phyloP scores from a whole-genome alignment of 53 echinoderm and acorn worm species.

The Echinometra lucunter region DNA sequence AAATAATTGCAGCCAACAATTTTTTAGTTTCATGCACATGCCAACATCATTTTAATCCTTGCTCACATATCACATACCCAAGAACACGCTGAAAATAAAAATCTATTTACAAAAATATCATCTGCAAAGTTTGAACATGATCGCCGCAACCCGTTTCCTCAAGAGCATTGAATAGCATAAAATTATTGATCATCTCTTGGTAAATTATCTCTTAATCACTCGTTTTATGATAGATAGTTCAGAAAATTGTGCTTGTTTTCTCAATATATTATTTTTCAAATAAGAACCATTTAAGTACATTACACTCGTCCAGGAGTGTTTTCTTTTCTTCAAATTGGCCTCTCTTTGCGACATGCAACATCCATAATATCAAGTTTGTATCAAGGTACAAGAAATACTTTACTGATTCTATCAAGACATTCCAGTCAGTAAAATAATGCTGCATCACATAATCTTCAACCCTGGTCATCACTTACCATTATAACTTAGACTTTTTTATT shows the following conservation, averaged over 20 bases:
- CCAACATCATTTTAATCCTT: not conserved
- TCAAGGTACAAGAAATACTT: not conserved
- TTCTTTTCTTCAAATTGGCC: not conserved
- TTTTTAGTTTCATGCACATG: not conserved
- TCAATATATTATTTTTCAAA: constrained; percentile 8
- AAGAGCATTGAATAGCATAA: not conserved
- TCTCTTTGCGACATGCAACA: not conserved
- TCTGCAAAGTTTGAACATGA: not conserved
- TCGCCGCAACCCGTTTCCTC: not conserved
- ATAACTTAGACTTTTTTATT: too few species aligned
- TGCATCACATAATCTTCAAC: not conserved
- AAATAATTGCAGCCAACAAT: constrained; percentile 6
- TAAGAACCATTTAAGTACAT: constrained; percentile 9
- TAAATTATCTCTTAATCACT: not conserved
- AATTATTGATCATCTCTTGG: not conserved
- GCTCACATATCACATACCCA: not conserved
- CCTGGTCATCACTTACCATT: not conserved
- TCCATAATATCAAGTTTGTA: not conserved
- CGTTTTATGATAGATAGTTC: not conserved
- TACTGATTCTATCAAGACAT: not conserved
- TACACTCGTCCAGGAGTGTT: not conserved
- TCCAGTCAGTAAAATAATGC: not conserved
- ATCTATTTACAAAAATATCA: constrained; percentile 57
- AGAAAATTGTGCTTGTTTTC: not conserved
- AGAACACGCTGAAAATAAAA: constrained; percentile 28